phyloP scores from a whole-genome alignment of 2,888 invertebrate genomes.

The Heliconius ethilla region DNA sequence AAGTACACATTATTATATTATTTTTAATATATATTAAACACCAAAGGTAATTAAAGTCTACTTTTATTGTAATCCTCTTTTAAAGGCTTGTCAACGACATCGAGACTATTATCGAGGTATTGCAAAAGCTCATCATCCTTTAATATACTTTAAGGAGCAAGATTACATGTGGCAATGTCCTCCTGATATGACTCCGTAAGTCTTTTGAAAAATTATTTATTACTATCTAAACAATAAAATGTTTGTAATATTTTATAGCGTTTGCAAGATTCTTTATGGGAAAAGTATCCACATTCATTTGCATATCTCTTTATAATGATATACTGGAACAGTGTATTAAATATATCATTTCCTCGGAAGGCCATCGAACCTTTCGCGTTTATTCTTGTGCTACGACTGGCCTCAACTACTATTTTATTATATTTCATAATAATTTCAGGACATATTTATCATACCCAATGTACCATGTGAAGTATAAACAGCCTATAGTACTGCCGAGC shows the following conservation, averaged over 20 bases:
- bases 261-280: no score
- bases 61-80: not conserved
- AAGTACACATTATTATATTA: slow-evolving; percentile 53
- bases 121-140: slow-evolving; percentile 80
- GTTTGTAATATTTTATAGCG: not conserved
- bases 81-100: slow-evolving; percentile 81
- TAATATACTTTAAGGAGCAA: slow-evolving; percentile 80
- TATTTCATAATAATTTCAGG: slow-evolving; percentile 54
- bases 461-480: slow-evolving; percentile 82
- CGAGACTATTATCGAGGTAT: slow-evolving; percentile 84
- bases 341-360: not conserved
- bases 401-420: not conserved
- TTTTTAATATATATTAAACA: not conserved
- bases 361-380: not conserved
- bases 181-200: slow-evolving; percentile 79
- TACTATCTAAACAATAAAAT: not conserved
- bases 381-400: not conserved
- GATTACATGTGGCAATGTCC: slow-evolving; percentile 81
- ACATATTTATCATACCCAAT: slow-evolving; percentile 81
- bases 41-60: not conserved
- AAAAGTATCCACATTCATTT: no score
- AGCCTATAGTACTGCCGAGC: slow-evolving; percentile 79
- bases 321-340: no score
- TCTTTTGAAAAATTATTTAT: slow-evolving; percentile 37
- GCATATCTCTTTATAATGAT: no score